These are phyloP conservation scores for Pelobates fuscus DNA, from an alignment of 2,113 vertebrate species.

Conservation along the genomic window DNA sequence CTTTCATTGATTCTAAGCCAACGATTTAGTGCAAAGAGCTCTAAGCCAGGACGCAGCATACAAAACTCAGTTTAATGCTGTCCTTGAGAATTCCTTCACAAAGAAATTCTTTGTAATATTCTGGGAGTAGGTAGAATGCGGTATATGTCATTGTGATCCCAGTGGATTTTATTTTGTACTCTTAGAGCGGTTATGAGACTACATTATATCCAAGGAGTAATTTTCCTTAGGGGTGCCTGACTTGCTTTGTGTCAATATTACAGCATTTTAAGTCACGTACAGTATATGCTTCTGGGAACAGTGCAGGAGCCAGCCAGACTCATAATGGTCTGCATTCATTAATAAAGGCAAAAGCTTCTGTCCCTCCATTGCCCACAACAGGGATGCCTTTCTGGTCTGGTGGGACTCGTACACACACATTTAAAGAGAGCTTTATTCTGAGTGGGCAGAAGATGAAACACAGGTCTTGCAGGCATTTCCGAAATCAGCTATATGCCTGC, in stretches of 20 bases:
- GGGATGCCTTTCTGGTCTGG: slow-evolving; percentile 87
- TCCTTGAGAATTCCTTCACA: slow-evolving; percentile 98
- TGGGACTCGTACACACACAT: slow-evolving; percentile 85
- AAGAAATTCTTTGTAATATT: slow-evolving; percentile 97
- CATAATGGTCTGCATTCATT: slow-evolving; percentile 99
- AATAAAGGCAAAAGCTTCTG: slow-evolving; percentile 97
- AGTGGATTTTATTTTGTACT: slow-evolving; percentile 97
- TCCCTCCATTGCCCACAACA: slow-evolving; percentile 92
- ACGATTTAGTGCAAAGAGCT: slow-evolving; percentile 82
- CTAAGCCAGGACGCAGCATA: slow-evolving; percentile 85
- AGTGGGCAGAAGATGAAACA: slow-evolving; percentile 84
- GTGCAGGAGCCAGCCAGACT: slow-evolving; percentile 96
- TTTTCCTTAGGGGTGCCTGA: slow-evolving; percentile 96
- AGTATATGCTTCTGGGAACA: slow-evolving; percentile 96
- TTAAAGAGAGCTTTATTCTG: slow-evolving; percentile 97
- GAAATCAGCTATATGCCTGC: slow-evolving; percentile 78
- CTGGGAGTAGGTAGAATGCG: slow-evolving; percentile 94
- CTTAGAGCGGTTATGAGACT: slow-evolving; percentile 99
- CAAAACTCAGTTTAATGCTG: slow-evolving; percentile 97
- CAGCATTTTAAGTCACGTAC: slow-evolving; percentile 99
- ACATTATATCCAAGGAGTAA: slow-evolving; percentile 99
- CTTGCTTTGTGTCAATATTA: slow-evolving; percentile 99
- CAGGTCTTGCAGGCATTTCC: slow-evolving; percentile 83
- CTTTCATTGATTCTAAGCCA: slow-evolving; percentile 76
- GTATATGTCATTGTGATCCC: slow-evolving; percentile 96